These are phyloP conservation scores for Raja brachyura DNA, from an alignment of 2,113 vertebrate species.

Conservation along the genomic window DNA sequence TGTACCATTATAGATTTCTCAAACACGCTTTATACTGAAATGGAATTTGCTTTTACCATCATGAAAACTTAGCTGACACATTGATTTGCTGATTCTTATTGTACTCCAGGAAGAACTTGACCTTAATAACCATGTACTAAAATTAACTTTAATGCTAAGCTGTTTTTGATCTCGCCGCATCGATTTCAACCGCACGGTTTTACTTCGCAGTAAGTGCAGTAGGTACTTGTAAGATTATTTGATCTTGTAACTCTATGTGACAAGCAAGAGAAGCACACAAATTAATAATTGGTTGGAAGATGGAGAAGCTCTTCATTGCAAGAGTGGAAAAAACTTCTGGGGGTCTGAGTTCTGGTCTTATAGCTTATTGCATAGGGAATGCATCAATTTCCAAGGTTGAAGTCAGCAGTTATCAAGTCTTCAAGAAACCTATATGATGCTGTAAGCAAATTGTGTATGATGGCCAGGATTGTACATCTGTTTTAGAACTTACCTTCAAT, in stretches of 20 bases:
- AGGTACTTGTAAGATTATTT: not conserved
- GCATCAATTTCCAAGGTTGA: not conserved
- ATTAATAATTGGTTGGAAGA: not conserved
- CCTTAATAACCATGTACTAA: slow-evolving; percentile 13
- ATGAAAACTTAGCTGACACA: not conserved
- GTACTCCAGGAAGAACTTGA: slow-evolving; percentile 3
- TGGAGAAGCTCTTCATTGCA: not conserved
- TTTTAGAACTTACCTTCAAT: not conserved
- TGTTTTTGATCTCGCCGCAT: not conserved
- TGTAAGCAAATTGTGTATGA: not conserved
- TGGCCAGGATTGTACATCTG: not conserved
- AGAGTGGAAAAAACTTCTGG: not conserved
- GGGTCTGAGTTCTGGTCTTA: not conserved
- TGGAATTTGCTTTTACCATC: not conserved
- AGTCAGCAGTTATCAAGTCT: not conserved
- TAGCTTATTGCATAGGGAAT: not conserved
- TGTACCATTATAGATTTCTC: not conserved
- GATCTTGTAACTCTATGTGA: not conserved
- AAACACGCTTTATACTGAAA: not conserved
- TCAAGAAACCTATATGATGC: not conserved
- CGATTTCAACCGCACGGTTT: not conserved
- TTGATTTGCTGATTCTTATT: not conserved
- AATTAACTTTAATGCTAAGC: not conserved
- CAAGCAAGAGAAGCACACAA: not conserved
- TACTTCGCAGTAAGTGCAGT: not conserved